These are phyloP conservation scores for Brienomyrus brachyistius DNA, from an alignment of 2,113 vertebrate species.

Conservation along the genomic window DNA sequence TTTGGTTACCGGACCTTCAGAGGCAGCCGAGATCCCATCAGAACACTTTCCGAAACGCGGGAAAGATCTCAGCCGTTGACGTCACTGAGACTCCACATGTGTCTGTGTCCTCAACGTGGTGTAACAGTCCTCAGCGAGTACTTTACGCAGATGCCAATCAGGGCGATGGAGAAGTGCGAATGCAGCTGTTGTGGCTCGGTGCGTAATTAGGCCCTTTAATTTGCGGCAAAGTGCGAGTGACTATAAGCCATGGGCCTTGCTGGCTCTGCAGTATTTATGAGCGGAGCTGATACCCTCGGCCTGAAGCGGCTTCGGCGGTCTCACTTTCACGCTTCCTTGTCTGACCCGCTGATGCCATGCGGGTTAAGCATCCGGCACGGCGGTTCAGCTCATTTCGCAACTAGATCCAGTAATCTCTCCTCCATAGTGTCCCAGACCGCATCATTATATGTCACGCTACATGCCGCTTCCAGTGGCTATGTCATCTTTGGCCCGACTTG, in stretches of 20 bases:
- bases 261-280: background rate
- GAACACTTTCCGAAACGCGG: background rate
- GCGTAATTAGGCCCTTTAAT: constrained; percentile 59
- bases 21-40: no score
- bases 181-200: constrained; percentile 55
- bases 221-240: constrained; percentile 33
- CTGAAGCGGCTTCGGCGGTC: background rate
- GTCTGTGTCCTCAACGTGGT: constrained; percentile 25
- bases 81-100: no score
- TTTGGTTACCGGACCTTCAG: background rate
- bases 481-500: background rate
- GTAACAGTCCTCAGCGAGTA: constrained; percentile 47
- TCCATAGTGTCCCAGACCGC: background rate
- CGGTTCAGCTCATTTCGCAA: background rate
- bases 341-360: background rate
- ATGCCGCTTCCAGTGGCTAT: background rate
- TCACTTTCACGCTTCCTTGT: background rate
- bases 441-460: background rate
- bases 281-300: background rate
- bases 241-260: background rate
- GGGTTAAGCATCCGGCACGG: background rate
- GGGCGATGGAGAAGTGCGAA: constrained; percentile 55
- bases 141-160: constrained; percentile 51
- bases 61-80: background rate
- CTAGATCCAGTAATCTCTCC: background rate